Evolutionary conservation across 1,140 invertebrate genomes (phyloP).

Genomic region (Lepidurus couesii): DNA sequence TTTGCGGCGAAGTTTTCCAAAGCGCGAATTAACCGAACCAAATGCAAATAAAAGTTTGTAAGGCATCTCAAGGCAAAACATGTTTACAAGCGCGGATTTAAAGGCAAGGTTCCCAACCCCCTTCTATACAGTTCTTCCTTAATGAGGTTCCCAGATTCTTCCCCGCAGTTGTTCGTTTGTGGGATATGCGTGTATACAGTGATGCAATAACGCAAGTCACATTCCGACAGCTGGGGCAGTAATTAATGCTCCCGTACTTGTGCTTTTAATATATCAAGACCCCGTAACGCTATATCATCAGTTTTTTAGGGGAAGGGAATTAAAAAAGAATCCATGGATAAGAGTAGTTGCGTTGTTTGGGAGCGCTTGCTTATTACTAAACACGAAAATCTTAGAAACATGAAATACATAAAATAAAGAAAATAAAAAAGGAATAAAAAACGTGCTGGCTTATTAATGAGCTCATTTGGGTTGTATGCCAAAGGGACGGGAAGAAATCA

Average conservation of each 20-base stretch:
- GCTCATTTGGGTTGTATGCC: background rate
- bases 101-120: background rate
- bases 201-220: background rate
- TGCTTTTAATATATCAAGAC: background rate
- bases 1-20: background rate
- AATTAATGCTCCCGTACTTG: background rate
- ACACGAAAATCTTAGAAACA: no score
- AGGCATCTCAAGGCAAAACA: no score
- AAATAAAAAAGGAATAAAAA: no score
- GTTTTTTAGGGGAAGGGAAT: background rate
- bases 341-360: background rate
- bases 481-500: background rate
- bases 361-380: background rate
- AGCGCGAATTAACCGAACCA: no score
- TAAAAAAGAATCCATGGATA: background rate
- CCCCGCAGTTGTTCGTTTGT: background rate
- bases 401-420: no score
- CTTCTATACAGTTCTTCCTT: background rate
- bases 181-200: background rate
- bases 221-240: background rate
- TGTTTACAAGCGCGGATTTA: background rate
- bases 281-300: background rate
- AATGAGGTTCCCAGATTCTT: background rate
- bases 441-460: constrained; percentile 18
- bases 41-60: no score